These are phyloP conservation scores for Myrmophylax atrothorax DNA, from an alignment of 2,113 vertebrate species.

Conservation along the genomic window DNA sequence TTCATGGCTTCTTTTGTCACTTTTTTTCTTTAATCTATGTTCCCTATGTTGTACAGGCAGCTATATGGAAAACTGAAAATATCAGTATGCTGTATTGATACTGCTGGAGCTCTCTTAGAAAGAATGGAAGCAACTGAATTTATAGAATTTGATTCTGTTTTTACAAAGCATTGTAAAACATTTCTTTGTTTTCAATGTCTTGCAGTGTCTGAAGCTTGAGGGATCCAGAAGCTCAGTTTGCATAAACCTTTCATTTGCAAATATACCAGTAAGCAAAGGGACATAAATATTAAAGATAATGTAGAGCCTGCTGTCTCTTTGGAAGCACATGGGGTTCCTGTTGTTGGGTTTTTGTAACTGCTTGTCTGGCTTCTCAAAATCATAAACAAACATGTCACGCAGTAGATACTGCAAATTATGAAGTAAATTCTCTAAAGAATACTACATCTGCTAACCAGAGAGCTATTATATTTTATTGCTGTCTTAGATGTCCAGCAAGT, in stretches of 20 bases:
- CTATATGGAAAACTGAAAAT: background rate
- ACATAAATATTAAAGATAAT: background rate
- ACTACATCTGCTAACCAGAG: background rate
- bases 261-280: background rate
- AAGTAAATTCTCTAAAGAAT: background rate
- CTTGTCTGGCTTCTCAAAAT: background rate
- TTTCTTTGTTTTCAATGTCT: background rate
- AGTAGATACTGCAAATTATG: background rate
- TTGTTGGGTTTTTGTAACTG: background rate
- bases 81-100: background rate
- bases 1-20: background rate
- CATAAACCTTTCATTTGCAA: background rate
- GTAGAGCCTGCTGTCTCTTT: background rate
- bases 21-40: background rate
- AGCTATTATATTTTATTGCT: conserved; percentile 40
- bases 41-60: accelerated
- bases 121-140: background rate
- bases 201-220: background rate
- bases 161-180: background rate
- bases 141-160: background rate
- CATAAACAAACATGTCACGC: accelerated
- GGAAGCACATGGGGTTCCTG: background rate
- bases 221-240: background rate
- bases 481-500: background rate
- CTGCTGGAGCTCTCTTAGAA: background rate